Evolutionary conservation across 2,888 invertebrate genomes (phyloP).

Genomic region (Cephus sareptanus): DNA sequence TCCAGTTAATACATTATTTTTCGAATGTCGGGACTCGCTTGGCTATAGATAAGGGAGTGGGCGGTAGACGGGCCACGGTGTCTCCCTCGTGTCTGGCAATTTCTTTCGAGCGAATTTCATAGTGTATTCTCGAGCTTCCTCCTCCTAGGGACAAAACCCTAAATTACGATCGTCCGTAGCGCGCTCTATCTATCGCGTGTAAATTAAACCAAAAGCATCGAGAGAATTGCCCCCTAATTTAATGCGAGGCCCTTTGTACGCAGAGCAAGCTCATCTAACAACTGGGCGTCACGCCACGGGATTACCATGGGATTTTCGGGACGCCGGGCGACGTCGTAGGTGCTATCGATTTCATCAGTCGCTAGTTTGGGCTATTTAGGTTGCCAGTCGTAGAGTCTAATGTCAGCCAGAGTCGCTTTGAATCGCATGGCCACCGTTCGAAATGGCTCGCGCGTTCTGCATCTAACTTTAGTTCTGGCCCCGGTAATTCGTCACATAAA

Average conservation of each 20-base stretch:
- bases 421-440: conserved; percentile 47
- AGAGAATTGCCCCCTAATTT: conserved; percentile 58
- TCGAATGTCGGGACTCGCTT: background rate
- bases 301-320: conserved; percentile 55
- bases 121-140: background rate
- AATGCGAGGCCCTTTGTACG: conserved; percentile 25
- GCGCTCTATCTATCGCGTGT: background rate
- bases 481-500: background rate
- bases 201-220: conserved; percentile 37
- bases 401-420: background rate
- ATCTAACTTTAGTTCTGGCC: conserved; percentile 17
- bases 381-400: background rate
- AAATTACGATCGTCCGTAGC: background rate
- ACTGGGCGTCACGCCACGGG: conserved; percentile 55
- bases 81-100: background rate
- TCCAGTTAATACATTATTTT: background rate
- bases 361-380: background rate
- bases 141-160: background rate
- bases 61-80: background rate
- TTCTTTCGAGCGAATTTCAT: background rate
- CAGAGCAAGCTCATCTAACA: conserved; percentile 44
- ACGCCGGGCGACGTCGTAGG: conserved; percentile 36
- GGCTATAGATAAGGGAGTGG: background rate
- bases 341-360: conserved; percentile 44
- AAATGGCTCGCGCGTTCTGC: conserved; percentile 42